A percentile compares a stretch with the other conserved stretches of the same genome.
Evolutionary conservation across 2,888 invertebrate species (phyloP).

Genomic region (Resseliella maxima): DNA sequence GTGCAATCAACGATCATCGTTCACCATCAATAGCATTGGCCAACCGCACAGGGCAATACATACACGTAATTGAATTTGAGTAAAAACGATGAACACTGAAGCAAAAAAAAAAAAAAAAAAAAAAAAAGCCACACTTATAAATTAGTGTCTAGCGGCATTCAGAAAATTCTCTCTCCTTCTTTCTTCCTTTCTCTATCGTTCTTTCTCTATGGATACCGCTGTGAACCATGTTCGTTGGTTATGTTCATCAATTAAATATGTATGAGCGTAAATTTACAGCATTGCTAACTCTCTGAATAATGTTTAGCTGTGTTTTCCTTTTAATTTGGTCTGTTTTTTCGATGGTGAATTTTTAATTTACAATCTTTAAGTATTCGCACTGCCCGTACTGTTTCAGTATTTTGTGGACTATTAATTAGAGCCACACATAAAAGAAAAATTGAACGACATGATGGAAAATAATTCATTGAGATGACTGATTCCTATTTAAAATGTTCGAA

Average conservation of each 20-base stretch:
- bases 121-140: not conserved
- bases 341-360: too few species aligned
- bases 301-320: conserved; percentile 2
- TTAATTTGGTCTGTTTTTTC: conserved; percentile 34
- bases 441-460: too few species aligned
- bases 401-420: not conserved
- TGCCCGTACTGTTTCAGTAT: not conserved
- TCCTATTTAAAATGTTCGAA: too few species aligned
- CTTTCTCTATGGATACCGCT: conserved; percentile 46
- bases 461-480: too few species aligned
- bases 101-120: not conserved
- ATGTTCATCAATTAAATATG: conserved; percentile 55
- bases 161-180: not conserved
- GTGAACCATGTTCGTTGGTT: conserved; percentile 49
- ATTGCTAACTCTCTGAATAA: conserved; percentile 43
- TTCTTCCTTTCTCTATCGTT: too few species aligned
- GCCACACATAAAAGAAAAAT: not conserved
- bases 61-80: conserved; percentile 19
- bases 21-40: conserved; percentile 36
- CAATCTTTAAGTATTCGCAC: conserved; percentile 11
- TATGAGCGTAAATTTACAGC: conserved; percentile 52
- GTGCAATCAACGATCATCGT: conserved; percentile 54
- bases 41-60: not conserved
- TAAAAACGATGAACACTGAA: conserved; percentile 19
- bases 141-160: conserved; percentile 54